Evolutionary conservation across 2,888 invertebrate genomes (phyloP).

Genomic region (Apodemia zela): DNA sequence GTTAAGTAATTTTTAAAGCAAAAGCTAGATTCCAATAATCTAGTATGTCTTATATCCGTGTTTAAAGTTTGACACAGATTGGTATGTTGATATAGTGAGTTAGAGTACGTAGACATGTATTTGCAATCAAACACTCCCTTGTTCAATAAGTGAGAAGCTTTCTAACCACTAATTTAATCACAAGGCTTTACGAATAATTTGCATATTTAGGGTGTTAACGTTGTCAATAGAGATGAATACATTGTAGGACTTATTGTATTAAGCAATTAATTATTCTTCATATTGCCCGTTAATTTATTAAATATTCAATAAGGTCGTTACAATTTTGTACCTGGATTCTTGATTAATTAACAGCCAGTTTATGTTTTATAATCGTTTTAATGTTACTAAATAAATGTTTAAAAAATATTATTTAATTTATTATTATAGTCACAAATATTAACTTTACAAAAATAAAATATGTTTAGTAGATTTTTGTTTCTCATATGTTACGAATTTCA

Average conservation of each 20-base stretch:
- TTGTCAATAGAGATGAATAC: constrained; percentile 3
- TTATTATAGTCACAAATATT: too few species aligned
- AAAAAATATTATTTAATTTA: too few species aligned
- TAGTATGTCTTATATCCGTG: neutral
- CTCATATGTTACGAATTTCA: too few species aligned
- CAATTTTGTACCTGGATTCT: neutral
- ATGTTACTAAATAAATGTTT: too few species aligned
- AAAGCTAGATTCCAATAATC: neutral
- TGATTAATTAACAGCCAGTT: too few species aligned
- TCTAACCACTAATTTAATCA: constrained; percentile 29
- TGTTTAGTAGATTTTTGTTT: too few species aligned
- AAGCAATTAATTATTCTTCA: constrained; percentile 14
- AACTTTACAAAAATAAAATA: too few species aligned
- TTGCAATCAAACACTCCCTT: constrained; percentile 17
- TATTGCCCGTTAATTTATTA: neutral
- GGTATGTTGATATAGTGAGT: neutral
- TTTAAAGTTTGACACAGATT: constrained; percentile 3
- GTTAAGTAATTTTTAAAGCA: too few species aligned
- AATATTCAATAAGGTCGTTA: neutral
- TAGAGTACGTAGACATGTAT: neutral
- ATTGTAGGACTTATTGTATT: neutral
- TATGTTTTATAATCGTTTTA: too few species aligned
- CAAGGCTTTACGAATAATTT: constrained; percentile 31
- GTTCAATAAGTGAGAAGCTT: constrained; percentile 24
- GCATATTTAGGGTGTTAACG: constrained; percentile 33